phyloP scores from a whole-genome alignment of 2,113 vertebrate species.

The Oophaga pumilio region DNA sequence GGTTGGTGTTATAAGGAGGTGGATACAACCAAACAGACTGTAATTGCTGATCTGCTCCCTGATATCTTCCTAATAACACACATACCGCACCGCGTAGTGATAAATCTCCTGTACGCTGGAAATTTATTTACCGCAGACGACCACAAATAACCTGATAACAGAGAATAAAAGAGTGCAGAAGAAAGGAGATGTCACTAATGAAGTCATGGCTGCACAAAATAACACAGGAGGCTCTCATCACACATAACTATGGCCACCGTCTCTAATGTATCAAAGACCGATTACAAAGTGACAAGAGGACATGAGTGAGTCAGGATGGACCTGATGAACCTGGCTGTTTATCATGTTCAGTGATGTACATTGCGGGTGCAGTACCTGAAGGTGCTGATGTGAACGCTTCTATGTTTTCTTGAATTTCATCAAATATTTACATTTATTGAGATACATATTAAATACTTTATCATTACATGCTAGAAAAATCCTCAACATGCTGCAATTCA shows the following conservation, averaged over 20 bases:
- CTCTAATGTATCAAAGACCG: not conserved
- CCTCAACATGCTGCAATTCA: too few species aligned
- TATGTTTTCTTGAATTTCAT: too few species aligned
- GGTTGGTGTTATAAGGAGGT: not conserved
- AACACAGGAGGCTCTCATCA: not conserved
- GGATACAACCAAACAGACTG: conserved; percentile 10
- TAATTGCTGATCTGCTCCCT: conserved; percentile 33
- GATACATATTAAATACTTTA: too few species aligned
- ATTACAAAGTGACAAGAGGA: not conserved
- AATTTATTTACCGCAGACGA: conserved; percentile 19
- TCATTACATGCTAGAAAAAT: too few species aligned
- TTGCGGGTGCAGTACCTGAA: too few species aligned
- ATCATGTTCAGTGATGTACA: too few species aligned
- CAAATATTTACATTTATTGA: too few species aligned
- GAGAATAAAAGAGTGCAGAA: not conserved
- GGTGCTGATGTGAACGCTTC: too few species aligned
- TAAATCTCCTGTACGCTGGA: conserved; percentile 15
- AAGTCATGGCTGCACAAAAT: too few species aligned
- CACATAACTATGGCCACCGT: not conserved
- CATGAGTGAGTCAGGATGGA: not conserved
- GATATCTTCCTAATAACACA: conserved; percentile 27
- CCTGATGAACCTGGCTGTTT: too few species aligned
- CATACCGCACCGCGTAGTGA: not conserved
- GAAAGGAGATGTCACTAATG: not conserved
- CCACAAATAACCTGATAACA: conserved; percentile 5